Base-by-base conservation (phyloP, 2,888 invertebrate genomes). In the Reticulitermes lucifugus region DNA sequence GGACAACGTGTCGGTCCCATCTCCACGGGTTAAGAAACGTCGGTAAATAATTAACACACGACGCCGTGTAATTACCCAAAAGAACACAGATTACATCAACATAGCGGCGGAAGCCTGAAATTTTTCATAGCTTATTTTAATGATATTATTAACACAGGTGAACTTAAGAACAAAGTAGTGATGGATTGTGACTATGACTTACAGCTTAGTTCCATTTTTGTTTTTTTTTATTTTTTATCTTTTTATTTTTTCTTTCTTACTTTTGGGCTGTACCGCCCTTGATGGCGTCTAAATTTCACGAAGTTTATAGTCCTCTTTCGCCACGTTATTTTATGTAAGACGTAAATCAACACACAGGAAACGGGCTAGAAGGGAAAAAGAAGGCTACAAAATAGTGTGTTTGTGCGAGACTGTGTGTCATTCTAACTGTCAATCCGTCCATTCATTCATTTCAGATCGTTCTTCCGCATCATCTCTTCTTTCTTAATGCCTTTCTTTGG, bases 331-430 rank as follows among this genome's bases (percentile, higher is more conserved):
- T 80, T 80, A 80, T 80, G 80, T 80, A 80, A 60, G 80, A 55
- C 80, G 80, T 80, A 80, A 80, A 80, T 80, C 80, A 80, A 60
- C 80, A 60, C 80, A 55, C 35, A 59, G 73, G 80, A 60, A 60
- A 80, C 35, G 80, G 55, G 60, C 59, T 25, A 55, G 51, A 51
- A 79, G 25, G 55, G 25, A 43, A 55, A 55, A 77, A 46, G n/a
- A 18, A 46, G 55, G 79, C n/a, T 14, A 65, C 4, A 35, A 4
- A 3, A 35, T 35, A 60, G 60, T 77, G 51, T 29, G 18, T 7
- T 4, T 14, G 0, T 25, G 25, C 6, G 25, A 12, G 71, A 5
- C 7, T 77, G 4, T 12, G 75, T n/a, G n/a, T 77, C 43, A 22
- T 43, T 77, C n/a, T 14, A 2, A 22, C 18, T 25, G 25, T 46